Conservation (phyloP, 2,888 invertebrate genomes). For the Schizaphis graminum region DNA sequence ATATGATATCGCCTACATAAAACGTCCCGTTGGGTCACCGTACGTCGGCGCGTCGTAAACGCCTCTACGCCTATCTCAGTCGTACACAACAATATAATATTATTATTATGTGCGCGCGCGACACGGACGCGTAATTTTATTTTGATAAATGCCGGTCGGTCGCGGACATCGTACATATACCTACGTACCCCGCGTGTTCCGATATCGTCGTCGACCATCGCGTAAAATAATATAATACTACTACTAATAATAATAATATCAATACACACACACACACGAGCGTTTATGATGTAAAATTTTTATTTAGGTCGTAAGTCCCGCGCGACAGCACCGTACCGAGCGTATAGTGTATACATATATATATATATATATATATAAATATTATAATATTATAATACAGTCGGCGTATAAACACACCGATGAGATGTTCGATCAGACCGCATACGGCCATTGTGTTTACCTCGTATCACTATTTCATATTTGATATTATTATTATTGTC, state of each 20-base stretch:
- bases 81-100: background rate
- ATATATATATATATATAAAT: background rate
- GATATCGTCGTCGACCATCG: background rate
- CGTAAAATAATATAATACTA: background rate
- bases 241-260: background rate
- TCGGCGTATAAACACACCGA: background rate
- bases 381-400: background rate
- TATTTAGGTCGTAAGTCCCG: background rate
- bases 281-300: background rate
- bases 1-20: background rate
- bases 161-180: background rate
- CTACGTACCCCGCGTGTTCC: background rate
- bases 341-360: background rate
- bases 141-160: background rate
- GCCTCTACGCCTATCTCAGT: too few relatives aligned
- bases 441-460: constrained; percentile 30
- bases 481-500: background rate
- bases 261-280: background rate
- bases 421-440: constrained; percentile 5
- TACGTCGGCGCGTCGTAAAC: background rate
- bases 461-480: constrained; percentile 36
- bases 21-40: background rate
- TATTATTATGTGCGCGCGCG: background rate
- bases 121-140: background rate
- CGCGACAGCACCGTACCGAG: background rate